Conservation (phyloP, 2,797 vertebrate genomes). For the Parauchenoglanis punctatus region DNA sequence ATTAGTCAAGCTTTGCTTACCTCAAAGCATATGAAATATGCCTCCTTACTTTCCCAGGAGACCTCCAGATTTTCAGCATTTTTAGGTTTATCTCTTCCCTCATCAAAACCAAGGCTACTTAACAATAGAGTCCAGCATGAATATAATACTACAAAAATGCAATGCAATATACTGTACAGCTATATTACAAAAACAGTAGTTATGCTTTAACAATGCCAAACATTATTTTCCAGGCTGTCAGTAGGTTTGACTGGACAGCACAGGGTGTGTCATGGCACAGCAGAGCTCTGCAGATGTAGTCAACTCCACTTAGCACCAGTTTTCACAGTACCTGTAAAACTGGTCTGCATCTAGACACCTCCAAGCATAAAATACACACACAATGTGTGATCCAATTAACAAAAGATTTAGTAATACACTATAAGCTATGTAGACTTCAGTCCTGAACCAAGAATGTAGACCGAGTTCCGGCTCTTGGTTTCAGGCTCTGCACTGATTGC, state of each 20-base stretch:
- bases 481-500: conserved; percentile 4
- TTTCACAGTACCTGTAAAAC: not conserved
- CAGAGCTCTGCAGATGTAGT: not conserved
- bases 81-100: not conserved
- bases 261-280: not conserved
- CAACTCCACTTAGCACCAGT: not conserved
- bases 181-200: not conserved
- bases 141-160: not conserved
- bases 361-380: not conserved
- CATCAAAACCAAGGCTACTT: not conserved
- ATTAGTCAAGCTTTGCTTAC: not conserved
- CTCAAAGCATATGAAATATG: not conserved
- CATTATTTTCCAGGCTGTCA: not conserved
- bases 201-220: not conserved
- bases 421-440: not conserved
- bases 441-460: too few relatives aligned
- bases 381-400: not conserved
- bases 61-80: not conserved
- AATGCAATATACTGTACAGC: not conserved
- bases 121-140: not conserved
- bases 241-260: not conserved
- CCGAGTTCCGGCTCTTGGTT: not conserved
- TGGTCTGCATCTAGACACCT: not conserved
- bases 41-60: not conserved
- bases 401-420: not conserved